Evolutionary conservation across 2,888 invertebrate genomes (phyloP).

Genomic region (Leptarthrus brevirostris): DNA sequence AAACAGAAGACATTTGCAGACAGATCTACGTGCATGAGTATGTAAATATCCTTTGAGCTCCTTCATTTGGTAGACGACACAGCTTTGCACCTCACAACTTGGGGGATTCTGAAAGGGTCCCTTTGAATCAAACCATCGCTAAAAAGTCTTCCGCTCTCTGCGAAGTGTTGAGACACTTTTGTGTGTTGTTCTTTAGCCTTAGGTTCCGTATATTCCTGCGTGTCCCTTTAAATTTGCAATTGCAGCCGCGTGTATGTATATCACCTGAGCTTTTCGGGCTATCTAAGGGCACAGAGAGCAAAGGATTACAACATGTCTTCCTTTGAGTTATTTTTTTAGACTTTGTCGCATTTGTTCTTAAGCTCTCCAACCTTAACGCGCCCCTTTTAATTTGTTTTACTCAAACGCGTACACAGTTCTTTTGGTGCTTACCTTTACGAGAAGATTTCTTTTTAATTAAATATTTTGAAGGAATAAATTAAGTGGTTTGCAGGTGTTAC

Average conservation of each 20-base stretch:
- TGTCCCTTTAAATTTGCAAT: constrained; percentile 24
- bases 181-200: constrained; percentile 1
- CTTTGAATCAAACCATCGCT: constrained; percentile 19
- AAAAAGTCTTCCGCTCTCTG: constrained; percentile 20
- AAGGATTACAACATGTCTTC: not conserved
- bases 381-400: not conserved
- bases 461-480: not conserved
- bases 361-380: constrained; percentile 22
- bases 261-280: constrained; percentile 13
- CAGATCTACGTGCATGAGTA: constrained; percentile 27
- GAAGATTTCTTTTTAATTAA: constrained; percentile 22
- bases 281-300: not conserved
- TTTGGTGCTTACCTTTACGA: not conserved
- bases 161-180: constrained; percentile 34
- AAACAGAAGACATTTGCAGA: constrained; percentile 14
- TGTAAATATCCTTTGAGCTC: constrained; percentile 24
- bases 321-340: constrained; percentile 6
- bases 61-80: not conserved
- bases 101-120: constrained; percentile 7
- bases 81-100: constrained; percentile 24
- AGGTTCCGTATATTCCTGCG: not conserved
- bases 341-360: constrained; percentile 14
- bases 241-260: constrained; percentile 12
- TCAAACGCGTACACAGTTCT: not conserved
- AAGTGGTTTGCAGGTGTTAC: not conserved